Conservation (phyloP, 2,888 invertebrate genomes). For the Lithophane ornitopus region DNA sequence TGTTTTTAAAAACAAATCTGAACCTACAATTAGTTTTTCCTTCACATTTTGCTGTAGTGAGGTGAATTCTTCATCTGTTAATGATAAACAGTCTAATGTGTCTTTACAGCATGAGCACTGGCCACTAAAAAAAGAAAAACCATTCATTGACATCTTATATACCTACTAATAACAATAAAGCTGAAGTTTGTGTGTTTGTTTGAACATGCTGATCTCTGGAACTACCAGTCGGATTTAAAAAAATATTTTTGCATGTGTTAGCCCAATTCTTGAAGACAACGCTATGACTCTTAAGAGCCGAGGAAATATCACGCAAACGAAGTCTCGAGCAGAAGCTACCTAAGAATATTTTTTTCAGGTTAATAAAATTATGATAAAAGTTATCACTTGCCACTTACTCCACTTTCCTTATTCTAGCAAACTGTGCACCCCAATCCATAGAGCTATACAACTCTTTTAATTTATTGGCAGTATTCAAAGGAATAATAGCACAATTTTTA, state of each 20-base stretch:
- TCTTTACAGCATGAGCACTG: slow-evolving; percentile 91
- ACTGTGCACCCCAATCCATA: slow-evolving; percentile 79
- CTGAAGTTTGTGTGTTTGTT: too few relatives aligned
- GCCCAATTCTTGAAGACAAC: too few relatives aligned
- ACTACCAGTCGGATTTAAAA: too few relatives aligned
- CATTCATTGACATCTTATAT: not conserved
- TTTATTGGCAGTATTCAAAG: slow-evolving; percentile 74
- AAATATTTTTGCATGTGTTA: too few relatives aligned
- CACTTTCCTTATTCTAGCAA: slow-evolving; percentile 76
- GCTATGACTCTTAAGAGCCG: too few relatives aligned
- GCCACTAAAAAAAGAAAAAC: slow-evolving; percentile 87
- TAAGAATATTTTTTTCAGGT: not conserved
- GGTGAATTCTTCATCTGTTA: slow-evolving; percentile 92
- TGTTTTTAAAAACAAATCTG: slow-evolving; percentile 94
- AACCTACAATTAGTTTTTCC: slow-evolving; percentile 92
- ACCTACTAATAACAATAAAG: too few relatives aligned
- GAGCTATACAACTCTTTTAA: slow-evolving; percentile 75
- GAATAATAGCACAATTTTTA: slow-evolving; percentile 82
- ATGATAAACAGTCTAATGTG: slow-evolving; percentile 85
- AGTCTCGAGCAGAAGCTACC: too few relatives aligned
- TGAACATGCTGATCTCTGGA: too few relatives aligned
- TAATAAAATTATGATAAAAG: not conserved
- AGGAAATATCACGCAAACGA: too few relatives aligned
- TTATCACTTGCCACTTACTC: slow-evolving; percentile 75
- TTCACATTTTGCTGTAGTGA: slow-evolving; percentile 91